Conservation (phyloP, 1,140 invertebrate genomes). For the Saxidomus purpurata region DNA sequence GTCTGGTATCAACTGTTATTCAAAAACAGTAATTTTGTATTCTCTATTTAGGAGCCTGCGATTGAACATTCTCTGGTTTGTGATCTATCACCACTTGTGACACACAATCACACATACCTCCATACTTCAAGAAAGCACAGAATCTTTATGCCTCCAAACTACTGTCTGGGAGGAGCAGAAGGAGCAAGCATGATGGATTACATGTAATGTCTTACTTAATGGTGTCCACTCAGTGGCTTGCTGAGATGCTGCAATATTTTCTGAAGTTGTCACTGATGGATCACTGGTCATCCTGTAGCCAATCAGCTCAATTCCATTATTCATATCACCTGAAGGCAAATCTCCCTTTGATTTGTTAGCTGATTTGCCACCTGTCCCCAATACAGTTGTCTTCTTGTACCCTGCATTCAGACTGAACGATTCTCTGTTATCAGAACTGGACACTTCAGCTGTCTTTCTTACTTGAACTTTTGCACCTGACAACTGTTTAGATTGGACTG, state of each 20-base stretch:
- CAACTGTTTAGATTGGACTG: background rate
- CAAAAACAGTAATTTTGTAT: no score
- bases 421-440: background rate
- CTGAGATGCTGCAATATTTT: background rate
- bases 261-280: background rate
- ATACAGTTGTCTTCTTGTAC: background rate
- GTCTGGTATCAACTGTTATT: no score
- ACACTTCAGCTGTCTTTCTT: background rate
- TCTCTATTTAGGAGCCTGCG: no score
- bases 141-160: no score
- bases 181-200: no score
- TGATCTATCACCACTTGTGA: no score
- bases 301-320: slow-evolving; percentile 35
- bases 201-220: slow-evolving; percentile 39
- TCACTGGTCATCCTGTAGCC: slow-evolving; percentile 35
- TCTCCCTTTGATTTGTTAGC: background rate
- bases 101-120: no score
- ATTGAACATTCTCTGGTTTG: no score
- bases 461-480: background rate
- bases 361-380: background rate
- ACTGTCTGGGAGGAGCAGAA: no score
- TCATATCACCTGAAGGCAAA: background rate
- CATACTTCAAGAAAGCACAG: no score
- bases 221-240: slow-evolving; percentile 29
- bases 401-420: background rate